Base-by-base conservation (phyloP, 2,797 vertebrate species). In the Rhynchonycteris naso region DNA sequence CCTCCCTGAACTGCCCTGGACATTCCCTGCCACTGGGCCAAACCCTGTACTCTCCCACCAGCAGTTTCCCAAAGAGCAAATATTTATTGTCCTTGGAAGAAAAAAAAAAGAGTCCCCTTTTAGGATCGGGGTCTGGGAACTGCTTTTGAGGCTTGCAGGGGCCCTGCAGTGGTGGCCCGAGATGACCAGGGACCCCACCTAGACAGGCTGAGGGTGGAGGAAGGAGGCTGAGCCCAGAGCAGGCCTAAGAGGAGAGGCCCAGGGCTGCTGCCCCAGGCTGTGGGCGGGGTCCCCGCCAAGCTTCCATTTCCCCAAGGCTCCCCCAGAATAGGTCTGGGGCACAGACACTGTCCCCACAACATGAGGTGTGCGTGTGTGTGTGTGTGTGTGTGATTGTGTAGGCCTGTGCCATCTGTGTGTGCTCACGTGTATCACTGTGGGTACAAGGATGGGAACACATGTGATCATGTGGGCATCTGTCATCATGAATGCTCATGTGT, bases 21-120 rank as follows among this genome's bases (percentile, higher is more conserved):
- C 96, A 82, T 96, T 97, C 96, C 82, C 94, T 65, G 10, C 96
- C 86, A 2, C 79, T 50, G 47, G 47, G 97, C 97, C 97, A 97
- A 97, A 96, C 96, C 97, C 95, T 91, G 96, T 90, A 52, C 97
- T 83, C 96, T 92, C 93, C 92, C 94, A 94, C 88, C 94, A 96
- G 96, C 90, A 88, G 90, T 63, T 95, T 97, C 96, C 94, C 97
- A 89, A 96, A 97, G 90, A 97, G 97, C 96, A 97, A 97, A 97
- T 97, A 97, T 97, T 97, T 97, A 97, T 97, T 97, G 97, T 97
- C 97, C 97, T 97, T 97, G 97, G 97, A 96, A 96, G 90, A 96
- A 95, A 96, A 97, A 97, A 96, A 96, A 97, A 95, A 95, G 88
- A 94, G 63, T 97, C 97, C 97, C 94, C 96, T 97, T 97, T 97